phyloP scores from a whole-genome alignment of 2,888 invertebrate species.

The Drosophila demipolita region DNA sequence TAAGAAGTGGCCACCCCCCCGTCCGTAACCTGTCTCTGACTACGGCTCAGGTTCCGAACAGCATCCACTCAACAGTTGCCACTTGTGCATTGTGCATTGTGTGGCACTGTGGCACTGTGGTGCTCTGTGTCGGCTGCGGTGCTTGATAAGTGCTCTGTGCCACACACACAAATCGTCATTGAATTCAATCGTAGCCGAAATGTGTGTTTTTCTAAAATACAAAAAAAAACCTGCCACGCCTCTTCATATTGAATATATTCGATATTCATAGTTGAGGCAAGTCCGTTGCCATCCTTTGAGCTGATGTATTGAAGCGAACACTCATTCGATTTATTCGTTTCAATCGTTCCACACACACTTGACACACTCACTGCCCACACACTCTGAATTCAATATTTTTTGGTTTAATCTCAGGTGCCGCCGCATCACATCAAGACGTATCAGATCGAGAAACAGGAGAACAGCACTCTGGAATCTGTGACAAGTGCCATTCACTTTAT shows the following conservation, averaged over 20 bases:
- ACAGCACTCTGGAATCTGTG: slow-evolving; percentile 83
- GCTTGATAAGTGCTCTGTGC: slow-evolving; percentile 10
- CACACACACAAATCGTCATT: slow-evolving; percentile 12
- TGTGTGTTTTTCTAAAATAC: slow-evolving; percentile 15
- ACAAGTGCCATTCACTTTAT: slow-evolving; percentile 84
- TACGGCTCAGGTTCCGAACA: slow-evolving; percentile 30
- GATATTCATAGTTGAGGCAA: slow-evolving; percentile 63
- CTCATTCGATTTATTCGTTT: slow-evolving; percentile 17
- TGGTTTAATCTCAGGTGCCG: slow-evolving; percentile 73
- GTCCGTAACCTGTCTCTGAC: slow-evolving; percentile 2
- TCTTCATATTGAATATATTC: slow-evolving; percentile 44
- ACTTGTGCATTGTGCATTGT: slow-evolving; percentile 61
- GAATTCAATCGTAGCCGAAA: slow-evolving; percentile 26
- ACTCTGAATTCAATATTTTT: slow-evolving; percentile 11
- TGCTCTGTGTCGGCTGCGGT: slow-evolving; percentile 7
- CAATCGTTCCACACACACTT: slow-evolving; percentile 28
- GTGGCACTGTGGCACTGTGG: slow-evolving; percentile 6
- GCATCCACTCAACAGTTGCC: slow-evolving; percentile 44
- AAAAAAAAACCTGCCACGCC: slow-evolving; percentile 13
- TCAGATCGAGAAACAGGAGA: slow-evolving; percentile 83
- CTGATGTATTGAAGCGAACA: slow-evolving; percentile 29
- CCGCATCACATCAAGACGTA: slow-evolving; percentile 84
- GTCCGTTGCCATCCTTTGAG: slow-evolving; percentile 22
- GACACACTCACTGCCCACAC: slow-evolving; percentile 34
- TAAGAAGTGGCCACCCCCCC: slow-evolving; percentile 58